Conservation (phyloP, 2,113 vertebrate species). For the Tenebrosternarchus preto region DNA sequence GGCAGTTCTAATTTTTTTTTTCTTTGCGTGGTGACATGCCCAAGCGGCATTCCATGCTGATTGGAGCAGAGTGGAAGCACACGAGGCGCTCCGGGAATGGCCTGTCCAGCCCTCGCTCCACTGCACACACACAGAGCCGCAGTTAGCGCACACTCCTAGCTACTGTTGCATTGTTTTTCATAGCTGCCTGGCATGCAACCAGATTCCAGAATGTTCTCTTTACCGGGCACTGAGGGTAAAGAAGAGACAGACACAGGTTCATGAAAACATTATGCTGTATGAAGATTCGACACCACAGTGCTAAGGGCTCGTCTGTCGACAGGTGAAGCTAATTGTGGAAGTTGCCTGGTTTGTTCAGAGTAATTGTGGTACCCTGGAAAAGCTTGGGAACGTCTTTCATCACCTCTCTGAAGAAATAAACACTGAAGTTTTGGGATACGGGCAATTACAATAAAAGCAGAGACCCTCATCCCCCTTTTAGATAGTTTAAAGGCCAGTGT, state of each 20-base stretch:
- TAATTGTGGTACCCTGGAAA: background rate
- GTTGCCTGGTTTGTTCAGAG: background rate
- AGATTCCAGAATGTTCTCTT: background rate
- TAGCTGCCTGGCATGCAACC: background rate
- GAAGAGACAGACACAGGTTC: background rate
- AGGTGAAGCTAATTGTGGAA: background rate
- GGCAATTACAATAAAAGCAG: slow-evolving; percentile 8
- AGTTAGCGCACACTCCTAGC: slow-evolving; percentile 62
- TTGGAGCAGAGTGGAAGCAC: slow-evolving; percentile 6
- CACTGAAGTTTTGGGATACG: background rate
- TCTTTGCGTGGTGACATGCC: background rate
- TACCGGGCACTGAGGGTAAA: background rate
- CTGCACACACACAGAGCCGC: slow-evolving; percentile 69
- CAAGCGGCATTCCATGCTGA: background rate
- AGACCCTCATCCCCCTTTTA: slow-evolving; percentile 6
- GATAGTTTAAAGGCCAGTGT: slow-evolving; percentile 26
- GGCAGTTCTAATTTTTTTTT: background rate
- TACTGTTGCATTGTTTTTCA: slow-evolving; percentile 52
- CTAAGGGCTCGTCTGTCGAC: background rate
- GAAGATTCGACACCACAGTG: background rate
- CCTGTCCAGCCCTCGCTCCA: slow-evolving; percentile 55
- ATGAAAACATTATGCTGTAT: background rate
- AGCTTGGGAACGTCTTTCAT: slow-evolving; percentile 20
- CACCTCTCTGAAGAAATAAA: slow-evolving; percentile 39
- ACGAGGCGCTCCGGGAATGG: background rate